Base-by-base conservation (phyloP, 2,888 invertebrate species). In the Acanthacorydalis orientalis region DNA sequence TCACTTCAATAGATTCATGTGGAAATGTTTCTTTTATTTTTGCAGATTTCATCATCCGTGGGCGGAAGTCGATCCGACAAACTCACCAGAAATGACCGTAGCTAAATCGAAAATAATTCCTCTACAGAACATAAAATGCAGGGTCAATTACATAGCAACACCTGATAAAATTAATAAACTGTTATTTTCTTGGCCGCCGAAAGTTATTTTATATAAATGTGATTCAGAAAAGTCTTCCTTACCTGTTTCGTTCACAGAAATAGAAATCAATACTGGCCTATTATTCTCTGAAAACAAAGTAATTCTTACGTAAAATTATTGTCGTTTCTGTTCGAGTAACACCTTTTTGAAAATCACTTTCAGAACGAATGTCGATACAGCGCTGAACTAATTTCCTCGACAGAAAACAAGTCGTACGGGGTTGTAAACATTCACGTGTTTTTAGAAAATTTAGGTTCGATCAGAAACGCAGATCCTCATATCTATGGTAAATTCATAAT, bases 1-100 rank as follows among this genome's bases (percentile, higher is more conserved):
- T 41, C 12, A 41, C 8, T 43, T 43, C 10, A 43, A 31, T 3
- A 31, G 16, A 23, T 43, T 2, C 43, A 31, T 11, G 7, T n/a
- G 48, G 31, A 42, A 43, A 35, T 16, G 31, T 39, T 42, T 50
- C 9, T 48, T 44, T 48, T 12, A 47, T 47, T 35, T 39, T 46
- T 37, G 14, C 38, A 64, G 64, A 50, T 63, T 65, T 54, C 60
- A 63, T 54, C 62, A 65, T 54, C 61, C 64, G 31, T 62, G 61
- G 51, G 57, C 59, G 31, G 59, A 64, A 49, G 52, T 60, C 4
- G 53, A 57, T 43, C 57, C 60, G n/a, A 55, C 56, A 4, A 39
- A 56, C 48, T 50, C 55, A 55, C 57, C 58, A 11, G 57, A 56
- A 48, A 52, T 58, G 31, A 48, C 49, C 23, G 44, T 56, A 7